phyloP scores from a whole-genome alignment of 2,113 vertebrate species.

The Saiga tatarica region DNA sequence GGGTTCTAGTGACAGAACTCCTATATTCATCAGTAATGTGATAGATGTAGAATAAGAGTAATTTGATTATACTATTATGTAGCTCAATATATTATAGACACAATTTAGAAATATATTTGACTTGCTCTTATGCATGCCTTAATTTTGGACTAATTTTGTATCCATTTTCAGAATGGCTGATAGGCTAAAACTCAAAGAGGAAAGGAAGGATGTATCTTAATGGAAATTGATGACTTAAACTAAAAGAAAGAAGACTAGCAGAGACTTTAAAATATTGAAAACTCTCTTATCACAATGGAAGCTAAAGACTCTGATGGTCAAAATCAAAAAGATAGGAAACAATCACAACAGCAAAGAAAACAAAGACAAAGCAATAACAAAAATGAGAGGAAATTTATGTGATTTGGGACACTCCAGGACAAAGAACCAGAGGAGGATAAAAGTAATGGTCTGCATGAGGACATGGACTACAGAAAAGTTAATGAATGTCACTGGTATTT shows the following conservation, averaged over 20 bases:
- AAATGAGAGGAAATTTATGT: not conserved
- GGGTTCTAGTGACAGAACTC: not conserved
- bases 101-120: constrained; percentile 30
- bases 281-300: not conserved
- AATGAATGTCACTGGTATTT: not conserved
- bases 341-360: not conserved
- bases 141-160: constrained; percentile 45
- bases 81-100: constrained; percentile 31
- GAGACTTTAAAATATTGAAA: constrained; percentile 14
- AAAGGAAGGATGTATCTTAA: not conserved
- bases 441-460: not conserved
- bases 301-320: not conserved
- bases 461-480: not conserved
- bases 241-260: not conserved
- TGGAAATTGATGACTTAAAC: not conserved
- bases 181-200: not conserved
- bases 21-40: not conserved
- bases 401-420: not conserved
- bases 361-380: not conserved
- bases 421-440: not conserved
- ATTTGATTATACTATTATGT: not conserved
- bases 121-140: not conserved
- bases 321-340: not conserved
- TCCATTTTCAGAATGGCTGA: not conserved
- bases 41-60: not conserved